Base-by-base conservation (phyloP, 1,140 invertebrate species). In the Pissodes strobi region DNA sequence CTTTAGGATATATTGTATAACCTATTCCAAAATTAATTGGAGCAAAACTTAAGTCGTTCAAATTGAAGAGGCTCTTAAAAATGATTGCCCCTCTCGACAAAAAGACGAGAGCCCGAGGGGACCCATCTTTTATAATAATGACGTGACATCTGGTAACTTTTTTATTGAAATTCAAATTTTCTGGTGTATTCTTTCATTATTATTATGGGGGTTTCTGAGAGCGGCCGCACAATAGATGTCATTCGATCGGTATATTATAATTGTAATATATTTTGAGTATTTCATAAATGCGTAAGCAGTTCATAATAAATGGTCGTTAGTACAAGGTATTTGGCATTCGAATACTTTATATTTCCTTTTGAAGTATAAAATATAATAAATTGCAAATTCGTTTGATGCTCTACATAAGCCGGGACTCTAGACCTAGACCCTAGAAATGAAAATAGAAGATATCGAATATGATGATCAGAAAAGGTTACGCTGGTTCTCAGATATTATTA, bases 131-230 rank as follows among this genome's bases (percentile, higher is more conserved):
- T 37, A 37, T 37, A 37, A 37, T 37, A 37, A 37, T 37, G 30
- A 37, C 30, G 30, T 37, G 30, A 37, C 30, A 37, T 37, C 30
- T 37, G 30, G 30, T 37, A 37, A 37, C 30, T 37, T 37, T 37
- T 37, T 37, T 37, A 37, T 37, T 37, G 30, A 37, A 37, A 37
- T 37, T 37, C 30, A 37, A 37, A 37, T 37, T 37, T 37, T 37
- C 30, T 9, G 30, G 30, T 37, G 30, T 37, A 37, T 37, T n/a
- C 30, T 37, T 37, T n/a, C 30, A 37, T 37, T 37, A 37, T 37
- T 37, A 37, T 37, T 37, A 37, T 37, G 30, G 30, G 30, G 30
- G 30, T 37, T 37, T 37, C 13, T 37, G 30, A 37, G 30, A 37
- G 30, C 30, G 30, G 30, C 30, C 9, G 30, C 30, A 37, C 30